Percentiles rank a stretch among this genome's conserved stretches.
Conservation (phyloP, 2,113 vertebrate genomes). For the Pedetes capensis region DNA sequence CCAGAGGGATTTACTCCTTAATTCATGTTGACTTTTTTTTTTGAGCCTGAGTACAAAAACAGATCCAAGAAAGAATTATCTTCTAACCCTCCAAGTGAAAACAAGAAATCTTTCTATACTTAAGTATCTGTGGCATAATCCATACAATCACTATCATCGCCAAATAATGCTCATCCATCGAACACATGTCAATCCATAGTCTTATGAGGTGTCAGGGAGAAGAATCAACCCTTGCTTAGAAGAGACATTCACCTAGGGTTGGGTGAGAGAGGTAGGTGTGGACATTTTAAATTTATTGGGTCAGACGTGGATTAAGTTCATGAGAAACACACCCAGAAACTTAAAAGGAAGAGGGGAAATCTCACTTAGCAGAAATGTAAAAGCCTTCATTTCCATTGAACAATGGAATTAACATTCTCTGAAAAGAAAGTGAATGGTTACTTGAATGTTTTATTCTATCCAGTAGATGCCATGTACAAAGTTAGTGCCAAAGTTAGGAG, state of each 20-base stretch:
- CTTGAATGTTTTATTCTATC: background rate
- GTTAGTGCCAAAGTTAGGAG: background rate
- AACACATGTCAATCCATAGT: rapidly evolving
- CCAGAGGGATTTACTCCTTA: conserved; percentile 38
- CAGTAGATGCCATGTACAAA: background rate
- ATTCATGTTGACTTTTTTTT: background rate
- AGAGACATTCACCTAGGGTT: background rate
- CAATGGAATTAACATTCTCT: background rate
- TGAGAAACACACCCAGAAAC: background rate
- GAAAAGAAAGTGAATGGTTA: background rate
- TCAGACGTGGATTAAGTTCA: background rate
- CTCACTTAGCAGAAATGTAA: background rate
- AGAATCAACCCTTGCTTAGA: background rate
- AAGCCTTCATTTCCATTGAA: background rate
- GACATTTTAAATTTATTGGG: background rate
- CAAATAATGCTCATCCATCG: background rate
- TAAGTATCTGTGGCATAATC: background rate
- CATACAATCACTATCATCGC: too few species aligned
- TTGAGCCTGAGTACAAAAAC: conserved; percentile 26
- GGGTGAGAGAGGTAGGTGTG: background rate
- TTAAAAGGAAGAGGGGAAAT: background rate
- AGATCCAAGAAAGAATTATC: conserved; percentile 21
- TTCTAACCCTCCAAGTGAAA: conserved; percentile 28
- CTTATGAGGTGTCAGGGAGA: background rate
- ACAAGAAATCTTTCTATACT: conserved; percentile 40